Percentiles rank a stretch among this genome's conserved stretches.
phyloP scores from a whole-genome alignment of 2,888 invertebrate species.

The Chesias legatella region DNA sequence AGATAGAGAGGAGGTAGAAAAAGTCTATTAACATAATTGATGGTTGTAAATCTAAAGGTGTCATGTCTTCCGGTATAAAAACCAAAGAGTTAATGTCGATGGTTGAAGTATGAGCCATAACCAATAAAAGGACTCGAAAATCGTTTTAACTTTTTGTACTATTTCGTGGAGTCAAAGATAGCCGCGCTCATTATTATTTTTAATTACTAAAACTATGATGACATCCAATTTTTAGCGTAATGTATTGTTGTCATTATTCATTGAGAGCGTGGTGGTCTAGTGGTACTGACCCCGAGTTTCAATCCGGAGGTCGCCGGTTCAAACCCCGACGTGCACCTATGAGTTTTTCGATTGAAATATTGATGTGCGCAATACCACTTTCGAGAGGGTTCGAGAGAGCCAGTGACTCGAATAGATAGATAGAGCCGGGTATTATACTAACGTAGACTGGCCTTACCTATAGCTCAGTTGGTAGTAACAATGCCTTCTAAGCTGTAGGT shows the following conservation, averaged over 20 bases:
- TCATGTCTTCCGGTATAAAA: constrained; percentile 65
- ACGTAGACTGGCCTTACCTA: no score
- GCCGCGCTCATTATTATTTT: constrained; percentile 41
- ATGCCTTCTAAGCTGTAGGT: no score
- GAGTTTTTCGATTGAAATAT: no score
- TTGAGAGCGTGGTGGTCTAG: no score
- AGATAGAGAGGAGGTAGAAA: constrained; percentile 39
- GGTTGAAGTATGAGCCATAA: constrained; percentile 33
- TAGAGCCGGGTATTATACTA: no score
- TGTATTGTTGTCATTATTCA: constrained; percentile 27
- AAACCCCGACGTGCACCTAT: no score
- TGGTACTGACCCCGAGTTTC: no score
- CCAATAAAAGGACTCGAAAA: constrained; percentile 28
- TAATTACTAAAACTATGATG: constrained; percentile 40
- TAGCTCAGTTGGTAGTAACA: no score
- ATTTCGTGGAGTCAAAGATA: constrained; percentile 20
- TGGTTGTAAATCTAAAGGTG: constrained; percentile 64
- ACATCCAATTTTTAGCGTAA: constrained; percentile 37
- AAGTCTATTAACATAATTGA: constrained; percentile 62
- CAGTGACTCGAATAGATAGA: no score
- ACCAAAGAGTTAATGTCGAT: constrained; percentile 40
- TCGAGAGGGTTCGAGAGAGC: no score
- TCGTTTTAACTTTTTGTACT: constrained; percentile 22
- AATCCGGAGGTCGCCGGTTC: no score
- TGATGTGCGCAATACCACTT: no score